Base-by-base conservation (phyloP, 2,797 vertebrate genomes). In the Tokudaia muenninki region DNA sequence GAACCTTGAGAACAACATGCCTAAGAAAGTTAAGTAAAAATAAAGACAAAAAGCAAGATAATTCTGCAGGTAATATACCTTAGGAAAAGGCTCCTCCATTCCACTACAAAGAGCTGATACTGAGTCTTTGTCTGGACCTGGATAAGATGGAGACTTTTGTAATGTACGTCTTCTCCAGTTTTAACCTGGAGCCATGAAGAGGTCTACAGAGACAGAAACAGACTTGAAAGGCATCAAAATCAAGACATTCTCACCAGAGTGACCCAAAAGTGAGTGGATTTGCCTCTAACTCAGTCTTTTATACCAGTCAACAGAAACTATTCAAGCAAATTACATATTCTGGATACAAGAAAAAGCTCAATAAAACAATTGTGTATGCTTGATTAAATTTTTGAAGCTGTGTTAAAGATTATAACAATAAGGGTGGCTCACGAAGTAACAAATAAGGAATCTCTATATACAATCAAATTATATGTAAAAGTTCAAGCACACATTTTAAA, bases 321-420 rank as follows among this genome's bases (percentile, higher is more conserved):
- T 10, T 24, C 34, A 78, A 65, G 63, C 12, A 75, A 29, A 1
- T 47, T 31, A 6, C 2, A 82, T 44, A 57, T 74, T 6, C 14
- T 67, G 34, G 31, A 26, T 31, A 0, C 37, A 82, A 61, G 0
- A 63, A 61, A 92, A 29, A 72, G 2, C 70, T 87, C 11, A 90
- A 72, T 67, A 34, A 13, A 79, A 19, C 44, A 82, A 63, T 52
- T 29, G 74, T 77, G 61, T 41, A n/a, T 67, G 1, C 22, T 72
- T 80, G 50, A 93, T 80, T 10, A 94, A 84, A 74, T 95, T 87
- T 70, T 74, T 63, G 74, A 74, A 84, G n/a, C 0, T 13, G 57
- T 16, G 65, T 91, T 88, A 75, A 95, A 70, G 44, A 87, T 57
- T 74, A 91, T 19, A 93, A n/a, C 22, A 86, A 74, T 1, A 12